Percentiles rank a stretch among this genome's conserved stretches.
Evolutionary conservation across 2,113 vertebrate species (phyloP).

Genomic region (Apeltes quadracus): DNA sequence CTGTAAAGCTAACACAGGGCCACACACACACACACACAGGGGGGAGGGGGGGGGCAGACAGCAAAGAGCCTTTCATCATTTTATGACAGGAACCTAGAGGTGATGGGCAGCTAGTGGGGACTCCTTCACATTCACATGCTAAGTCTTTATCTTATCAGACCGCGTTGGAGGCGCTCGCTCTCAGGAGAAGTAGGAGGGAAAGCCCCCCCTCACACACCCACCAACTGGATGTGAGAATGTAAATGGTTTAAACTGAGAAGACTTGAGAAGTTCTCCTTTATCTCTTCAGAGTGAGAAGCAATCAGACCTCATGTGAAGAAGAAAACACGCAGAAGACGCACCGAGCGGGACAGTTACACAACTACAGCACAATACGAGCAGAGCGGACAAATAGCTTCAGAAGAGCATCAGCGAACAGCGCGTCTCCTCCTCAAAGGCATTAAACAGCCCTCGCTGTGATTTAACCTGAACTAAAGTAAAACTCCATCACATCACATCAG

Average conservation of each 20-base stretch:
- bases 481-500: constrained; percentile 8
- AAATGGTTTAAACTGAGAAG: neutral
- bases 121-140: constrained; percentile 75
- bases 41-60: constrained; percentile 44
- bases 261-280: neutral
- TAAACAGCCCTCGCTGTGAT: neutral
- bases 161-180: constrained; percentile 41
- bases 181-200: constrained; percentile 41
- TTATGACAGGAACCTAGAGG: constrained; percentile 81
- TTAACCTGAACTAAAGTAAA: neutral
- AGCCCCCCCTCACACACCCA: constrained; percentile 6
- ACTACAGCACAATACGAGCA: no score
- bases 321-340: neutral
- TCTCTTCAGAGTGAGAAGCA: neutral
- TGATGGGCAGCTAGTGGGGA: constrained; percentile 65
- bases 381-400: neutral
- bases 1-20: constrained; percentile 32
- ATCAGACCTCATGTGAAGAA: neutral
- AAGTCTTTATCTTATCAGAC: constrained; percentile 75
- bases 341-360: neutral
- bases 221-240: constrained; percentile 25
- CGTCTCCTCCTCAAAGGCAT: constrained; percentile 9
- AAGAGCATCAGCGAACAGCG: neutral
- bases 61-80: constrained; percentile 76
- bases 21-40: constrained; percentile 2